phyloP scores from a whole-genome alignment of 2,797 vertebrate species.

The Chaunax sp. region DNA sequence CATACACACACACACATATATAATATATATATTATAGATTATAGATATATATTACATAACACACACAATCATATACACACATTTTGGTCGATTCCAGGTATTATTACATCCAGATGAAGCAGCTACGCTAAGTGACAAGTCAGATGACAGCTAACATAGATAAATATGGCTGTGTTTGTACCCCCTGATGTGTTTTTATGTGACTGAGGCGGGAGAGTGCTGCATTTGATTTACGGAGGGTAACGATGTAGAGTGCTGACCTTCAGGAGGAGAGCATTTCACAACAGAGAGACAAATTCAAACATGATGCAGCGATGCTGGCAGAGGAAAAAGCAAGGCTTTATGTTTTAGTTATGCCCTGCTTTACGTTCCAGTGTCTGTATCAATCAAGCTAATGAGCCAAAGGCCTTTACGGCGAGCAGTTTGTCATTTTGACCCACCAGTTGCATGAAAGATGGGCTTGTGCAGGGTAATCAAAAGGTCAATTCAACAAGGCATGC shows the following conservation, averaged over 20 bases:
- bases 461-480: background rate
- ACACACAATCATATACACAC: constrained; percentile 9
- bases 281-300: constrained; percentile 11
- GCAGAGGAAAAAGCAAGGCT: constrained; percentile 9
- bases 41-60: constrained; percentile 1
- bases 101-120: constrained; percentile 69
- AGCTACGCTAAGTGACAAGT: constrained; percentile 47
- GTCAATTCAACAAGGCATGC: constrained; percentile 8
- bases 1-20: background rate
- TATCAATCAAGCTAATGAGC: constrained; percentile 44
- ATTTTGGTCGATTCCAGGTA: constrained; percentile 24
- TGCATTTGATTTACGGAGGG: constrained; percentile 52
- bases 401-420: constrained; percentile 15
- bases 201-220: background rate
- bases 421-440: background rate
- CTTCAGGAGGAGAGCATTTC: constrained; percentile 27
- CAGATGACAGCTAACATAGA: constrained; percentile 54
- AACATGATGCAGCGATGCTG: constrained; percentile 19
- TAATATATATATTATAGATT: no score
- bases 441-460: background rate
- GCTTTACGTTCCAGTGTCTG: constrained; percentile 6
- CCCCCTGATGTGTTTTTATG: constrained; percentile 41
- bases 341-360: constrained; percentile 9
- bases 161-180: constrained; percentile 42
- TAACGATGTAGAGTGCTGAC: constrained; percentile 32